These are phyloP conservation scores for Fragum fragum DNA, from an alignment of 2,888 invertebrate genomes.

Conservation along the genomic window DNA sequence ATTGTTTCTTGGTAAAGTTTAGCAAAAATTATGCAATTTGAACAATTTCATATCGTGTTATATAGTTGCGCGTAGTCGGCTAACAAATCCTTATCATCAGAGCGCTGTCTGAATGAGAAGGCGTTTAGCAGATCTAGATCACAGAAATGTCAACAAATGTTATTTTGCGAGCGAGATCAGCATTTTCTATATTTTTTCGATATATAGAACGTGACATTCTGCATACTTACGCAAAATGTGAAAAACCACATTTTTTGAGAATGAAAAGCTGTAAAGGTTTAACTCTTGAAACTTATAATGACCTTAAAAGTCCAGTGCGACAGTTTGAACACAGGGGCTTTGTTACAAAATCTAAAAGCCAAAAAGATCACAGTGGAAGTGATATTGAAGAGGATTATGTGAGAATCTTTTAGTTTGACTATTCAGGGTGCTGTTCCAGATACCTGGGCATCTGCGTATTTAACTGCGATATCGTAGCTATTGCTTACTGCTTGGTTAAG, in stretches of 20 bases:
- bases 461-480: no score
- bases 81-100: not conserved
- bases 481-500: no score
- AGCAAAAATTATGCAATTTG: no score
- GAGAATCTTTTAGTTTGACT: not conserved
- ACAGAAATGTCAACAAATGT: not conserved
- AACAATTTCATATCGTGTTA: no score
- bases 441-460: no score
- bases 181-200: not conserved
- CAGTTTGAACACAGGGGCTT: not conserved
- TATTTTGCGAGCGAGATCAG: not conserved
- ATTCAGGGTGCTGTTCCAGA: no score
- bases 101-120: not conserved
- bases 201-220: not conserved
- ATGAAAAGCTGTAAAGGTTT: not conserved
- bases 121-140: not conserved
- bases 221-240: not conserved
- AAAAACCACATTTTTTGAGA: not conserved
- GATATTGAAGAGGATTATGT: conserved; percentile 7
- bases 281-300: not conserved
- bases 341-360: not conserved
- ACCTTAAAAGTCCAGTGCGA: not conserved
- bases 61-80: not conserved
- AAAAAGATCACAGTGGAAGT: conserved; percentile 8
- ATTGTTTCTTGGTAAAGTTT: no score